phyloP scores from a whole-genome alignment of 2,888 invertebrate genomes.

The Tillus elongatus region DNA sequence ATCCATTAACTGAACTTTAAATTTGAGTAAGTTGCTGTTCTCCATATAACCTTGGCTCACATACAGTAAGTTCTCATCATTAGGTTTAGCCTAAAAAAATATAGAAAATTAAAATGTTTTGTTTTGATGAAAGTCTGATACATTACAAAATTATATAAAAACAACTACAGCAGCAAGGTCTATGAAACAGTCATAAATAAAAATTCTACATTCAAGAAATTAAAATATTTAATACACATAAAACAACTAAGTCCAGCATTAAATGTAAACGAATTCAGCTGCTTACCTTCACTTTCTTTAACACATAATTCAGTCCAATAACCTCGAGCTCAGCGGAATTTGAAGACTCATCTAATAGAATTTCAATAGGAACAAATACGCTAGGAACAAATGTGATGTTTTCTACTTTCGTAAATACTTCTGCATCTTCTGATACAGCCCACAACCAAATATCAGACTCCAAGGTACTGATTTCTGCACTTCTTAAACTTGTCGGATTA shows the following conservation, averaged over 20 bases:
- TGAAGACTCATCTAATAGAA: slow-evolving; percentile 23
- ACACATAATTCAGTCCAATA: slow-evolving; percentile 48
- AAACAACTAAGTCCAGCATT: no score
- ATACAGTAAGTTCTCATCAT: slow-evolving; percentile 34
- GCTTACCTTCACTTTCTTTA: slow-evolving; percentile 48
- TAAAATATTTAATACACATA: no score
- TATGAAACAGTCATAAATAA: no score
- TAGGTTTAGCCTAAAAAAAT: slow-evolving; percentile 32
- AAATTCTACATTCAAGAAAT: no score
- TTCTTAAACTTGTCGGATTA: slow-evolving; percentile 25
- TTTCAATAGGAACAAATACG: slow-evolving; percentile 29
- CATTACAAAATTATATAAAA: no score
- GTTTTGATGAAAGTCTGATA: no score
- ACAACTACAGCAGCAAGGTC: no score
- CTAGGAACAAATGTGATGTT: slow-evolving; percentile 37
- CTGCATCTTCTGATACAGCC: slow-evolving; percentile 29
- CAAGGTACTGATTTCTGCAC: slow-evolving; percentile 28
- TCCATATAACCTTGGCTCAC: slow-evolving; percentile 25
- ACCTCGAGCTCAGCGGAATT: slow-evolving; percentile 36
- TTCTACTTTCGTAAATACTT: slow-evolving; percentile 28
- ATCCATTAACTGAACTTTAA: slow-evolving; percentile 34
- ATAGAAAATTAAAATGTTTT: slow-evolving; percentile 7
- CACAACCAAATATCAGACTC: slow-evolving; percentile 33
- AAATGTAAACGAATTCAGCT: no score
- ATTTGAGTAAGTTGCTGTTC: slow-evolving; percentile 25